phyloP scores from a whole-genome alignment of 2,888 invertebrate genomes.

The Lithophane ornitopus region DNA sequence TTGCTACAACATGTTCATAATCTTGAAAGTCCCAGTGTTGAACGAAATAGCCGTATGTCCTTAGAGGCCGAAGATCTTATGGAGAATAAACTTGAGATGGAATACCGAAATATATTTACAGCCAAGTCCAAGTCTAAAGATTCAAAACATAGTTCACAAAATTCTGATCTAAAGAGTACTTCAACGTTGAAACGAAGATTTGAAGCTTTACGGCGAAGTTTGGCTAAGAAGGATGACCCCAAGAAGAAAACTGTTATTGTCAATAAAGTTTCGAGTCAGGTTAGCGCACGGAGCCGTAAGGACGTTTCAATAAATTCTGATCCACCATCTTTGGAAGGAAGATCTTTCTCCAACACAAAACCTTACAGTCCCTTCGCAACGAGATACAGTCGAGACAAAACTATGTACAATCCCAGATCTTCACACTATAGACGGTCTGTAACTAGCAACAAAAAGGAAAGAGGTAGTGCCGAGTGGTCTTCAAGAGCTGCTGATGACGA shows the following conservation, averaged over 20 bases:
- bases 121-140: constrained; percentile 72
- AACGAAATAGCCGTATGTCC: constrained; percentile 70
- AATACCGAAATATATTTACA: constrained; percentile 80
- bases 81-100: constrained; percentile 83
- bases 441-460: constrained; percentile 59
- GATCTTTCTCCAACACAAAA: constrained; percentile 77
- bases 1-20: constrained; percentile 82
- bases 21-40: constrained; percentile 78
- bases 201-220: constrained; percentile 78
- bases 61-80: constrained; percentile 70
- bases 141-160: constrained; percentile 65
- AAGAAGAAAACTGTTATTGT: constrained; percentile 66
- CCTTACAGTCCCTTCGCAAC: constrained; percentile 67
- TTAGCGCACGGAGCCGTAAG: constrained; percentile 70
- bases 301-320: constrained; percentile 83
- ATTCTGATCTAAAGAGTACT: constrained; percentile 74
- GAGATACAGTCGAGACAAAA: constrained; percentile 47
- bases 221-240: constrained; percentile 75
- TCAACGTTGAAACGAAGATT: constrained; percentile 79
- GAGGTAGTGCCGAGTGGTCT: constrained; percentile 64
- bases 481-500: constrained; percentile 66
- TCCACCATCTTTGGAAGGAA: constrained; percentile 81
- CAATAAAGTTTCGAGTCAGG: constrained; percentile 66
- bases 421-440: constrained; percentile 56
- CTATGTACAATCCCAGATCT: constrained; percentile 53